phyloP scores from a whole-genome alignment of 1,140 invertebrate species.

The Oncopodura yosiiana region DNA sequence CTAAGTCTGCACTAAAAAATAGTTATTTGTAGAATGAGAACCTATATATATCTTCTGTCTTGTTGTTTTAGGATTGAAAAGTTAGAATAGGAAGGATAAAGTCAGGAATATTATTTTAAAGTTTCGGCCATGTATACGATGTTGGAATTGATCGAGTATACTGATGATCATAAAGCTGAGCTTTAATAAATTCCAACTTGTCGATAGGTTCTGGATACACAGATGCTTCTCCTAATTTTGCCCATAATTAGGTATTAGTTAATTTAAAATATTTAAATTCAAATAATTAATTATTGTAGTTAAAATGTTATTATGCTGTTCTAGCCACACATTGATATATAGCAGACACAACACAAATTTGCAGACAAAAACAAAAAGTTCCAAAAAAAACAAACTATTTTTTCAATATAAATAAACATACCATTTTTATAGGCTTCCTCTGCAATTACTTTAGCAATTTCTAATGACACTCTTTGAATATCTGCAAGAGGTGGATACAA shows the following conservation, averaged over 20 bases:
- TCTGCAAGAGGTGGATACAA: constrained; percentile 86
- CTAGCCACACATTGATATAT: background rate
- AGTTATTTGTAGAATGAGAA: too few relatives aligned
- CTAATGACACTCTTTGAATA: constrained; percentile 77
- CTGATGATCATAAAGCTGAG: constrained; percentile 65
- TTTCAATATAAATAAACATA: constrained; percentile 39
- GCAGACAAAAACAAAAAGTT: background rate
- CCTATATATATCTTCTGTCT: too few relatives aligned
- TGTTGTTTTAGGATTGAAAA: too few relatives aligned
- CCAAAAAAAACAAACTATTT: background rate
- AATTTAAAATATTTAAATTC: background rate
- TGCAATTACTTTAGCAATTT: constrained; percentile 73
- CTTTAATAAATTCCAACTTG: constrained; percentile 62
- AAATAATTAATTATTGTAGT: background rate
- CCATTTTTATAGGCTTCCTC: constrained; percentile 79
- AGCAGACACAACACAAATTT: background rate
- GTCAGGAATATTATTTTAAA: constrained; percentile 6
- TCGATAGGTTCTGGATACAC: constrained; percentile 66
- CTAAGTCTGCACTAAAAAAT: too few relatives aligned
- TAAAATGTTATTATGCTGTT: background rate
- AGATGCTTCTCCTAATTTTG: constrained; percentile 54
- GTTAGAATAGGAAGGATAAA: background rate
- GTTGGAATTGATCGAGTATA: constrained; percentile 59
- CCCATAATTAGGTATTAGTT: background rate
- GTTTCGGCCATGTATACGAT: constrained; percentile 53